Percentiles rank a stretch among this genome's conserved stretches.
Evolutionary conservation across 2,797 vertebrate genomes (phyloP).

Genomic region (Lagorchestes hirsutus): DNA sequence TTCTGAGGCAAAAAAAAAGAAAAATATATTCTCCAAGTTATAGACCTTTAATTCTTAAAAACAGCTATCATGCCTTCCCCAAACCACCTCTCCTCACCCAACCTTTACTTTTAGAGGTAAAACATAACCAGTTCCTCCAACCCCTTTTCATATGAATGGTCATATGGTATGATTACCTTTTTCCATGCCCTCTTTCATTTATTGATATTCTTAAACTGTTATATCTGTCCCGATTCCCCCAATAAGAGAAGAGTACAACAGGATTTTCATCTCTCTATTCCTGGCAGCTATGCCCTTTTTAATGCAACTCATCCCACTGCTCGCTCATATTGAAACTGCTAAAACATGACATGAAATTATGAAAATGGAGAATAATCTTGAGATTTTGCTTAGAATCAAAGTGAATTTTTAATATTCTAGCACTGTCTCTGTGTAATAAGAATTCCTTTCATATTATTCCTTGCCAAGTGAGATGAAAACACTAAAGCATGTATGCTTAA

Average conservation of each 20-base stretch:
- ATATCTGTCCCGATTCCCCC: background rate
- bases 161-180: background rate
- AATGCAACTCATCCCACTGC: background rate
- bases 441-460: background rate
- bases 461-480: background rate
- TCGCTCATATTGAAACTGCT: background rate
- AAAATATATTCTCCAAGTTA: background rate
- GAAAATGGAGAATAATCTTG: background rate
- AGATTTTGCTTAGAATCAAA: conserved; percentile 46
- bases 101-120: background rate
- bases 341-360: background rate
- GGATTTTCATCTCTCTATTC: background rate
- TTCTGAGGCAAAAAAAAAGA: background rate
- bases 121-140: background rate
- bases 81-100: no score
- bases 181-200: background rate
- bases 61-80: background rate
- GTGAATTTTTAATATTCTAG: conserved; percentile 19
- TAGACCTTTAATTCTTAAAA: background rate
- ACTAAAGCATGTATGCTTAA: background rate
- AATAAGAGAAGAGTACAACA: background rate
- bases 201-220: background rate
- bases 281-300: background rate
- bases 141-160: background rate
- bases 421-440: background rate